phyloP scores from a whole-genome alignment of 2,888 invertebrate genomes.

The Netelia inedita region DNA sequence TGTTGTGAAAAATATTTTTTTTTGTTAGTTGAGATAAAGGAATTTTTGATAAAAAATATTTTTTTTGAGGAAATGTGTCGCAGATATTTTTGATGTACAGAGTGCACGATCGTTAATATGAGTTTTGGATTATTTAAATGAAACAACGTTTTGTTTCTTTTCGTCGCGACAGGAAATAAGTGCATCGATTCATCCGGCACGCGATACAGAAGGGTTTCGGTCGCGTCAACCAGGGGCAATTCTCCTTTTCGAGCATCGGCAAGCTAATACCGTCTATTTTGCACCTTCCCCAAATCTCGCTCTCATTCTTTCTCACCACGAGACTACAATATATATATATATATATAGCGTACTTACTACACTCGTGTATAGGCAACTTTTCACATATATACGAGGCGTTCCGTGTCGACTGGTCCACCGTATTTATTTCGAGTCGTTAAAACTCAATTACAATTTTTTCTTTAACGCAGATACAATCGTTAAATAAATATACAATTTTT shows the following conservation, averaged over 20 bases:
- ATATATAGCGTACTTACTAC: constrained; percentile 22
- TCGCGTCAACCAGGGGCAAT: constrained; percentile 50
- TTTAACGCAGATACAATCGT: too few relatives aligned
- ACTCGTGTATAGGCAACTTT: constrained; percentile 47
- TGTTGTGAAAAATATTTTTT: too few relatives aligned
- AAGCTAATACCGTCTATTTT: constrained; percentile 46
- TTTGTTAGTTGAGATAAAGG: too few relatives aligned
- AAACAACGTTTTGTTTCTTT: background rate
- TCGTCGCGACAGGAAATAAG: background rate
- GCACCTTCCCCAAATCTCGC: constrained; percentile 11
- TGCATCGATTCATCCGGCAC: background rate
- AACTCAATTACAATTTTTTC: too few relatives aligned
- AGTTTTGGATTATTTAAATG: too few relatives aligned
- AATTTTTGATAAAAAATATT: too few relatives aligned
- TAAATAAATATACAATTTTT: too few relatives aligned
- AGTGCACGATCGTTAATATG: too few relatives aligned
- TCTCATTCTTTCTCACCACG: constrained; percentile 13
- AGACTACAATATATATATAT: background rate
- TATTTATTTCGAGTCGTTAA: too few relatives aligned
- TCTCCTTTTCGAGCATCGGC: constrained; percentile 46
- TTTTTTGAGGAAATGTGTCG: too few relatives aligned
- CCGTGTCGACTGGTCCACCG: background rate
- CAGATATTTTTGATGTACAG: too few relatives aligned
- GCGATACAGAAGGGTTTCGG: constrained; percentile 38
- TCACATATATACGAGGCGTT: constrained; percentile 40